Evolutionary conservation across 2,797 vertebrate species (phyloP).

Genomic region (Arctocebus calabarensis): DNA sequence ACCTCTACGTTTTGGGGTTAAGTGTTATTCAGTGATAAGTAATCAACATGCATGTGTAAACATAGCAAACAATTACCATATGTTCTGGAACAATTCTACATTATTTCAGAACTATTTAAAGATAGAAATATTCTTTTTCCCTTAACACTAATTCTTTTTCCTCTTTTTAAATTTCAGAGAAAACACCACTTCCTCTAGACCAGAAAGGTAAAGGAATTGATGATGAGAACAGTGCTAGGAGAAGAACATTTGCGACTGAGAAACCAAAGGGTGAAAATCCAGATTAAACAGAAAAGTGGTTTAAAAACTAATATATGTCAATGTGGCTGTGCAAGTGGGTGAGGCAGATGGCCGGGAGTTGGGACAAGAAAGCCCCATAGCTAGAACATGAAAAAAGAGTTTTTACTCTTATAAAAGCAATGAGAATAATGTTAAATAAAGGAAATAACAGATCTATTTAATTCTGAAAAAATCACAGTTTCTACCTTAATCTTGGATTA

Average conservation of each 20-base stretch:
- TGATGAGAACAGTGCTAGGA: not conserved
- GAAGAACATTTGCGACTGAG: not conserved
- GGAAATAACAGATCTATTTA: not conserved
- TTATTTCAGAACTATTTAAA: not conserved
- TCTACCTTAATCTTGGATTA: not conserved
- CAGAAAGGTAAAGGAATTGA: not conserved
- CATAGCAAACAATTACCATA: not conserved
- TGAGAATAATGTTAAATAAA: not conserved
- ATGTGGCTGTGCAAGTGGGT: not conserved
- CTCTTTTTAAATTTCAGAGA: not conserved
- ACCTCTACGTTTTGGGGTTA: not conserved
- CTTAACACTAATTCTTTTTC: not conserved
- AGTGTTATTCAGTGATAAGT: not conserved
- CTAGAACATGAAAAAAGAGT: accelerated
- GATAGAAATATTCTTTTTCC: not conserved
- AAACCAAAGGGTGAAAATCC: not conserved
- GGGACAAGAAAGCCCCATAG: not conserved
- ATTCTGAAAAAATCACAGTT: not conserved
- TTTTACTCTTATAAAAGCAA: not conserved
- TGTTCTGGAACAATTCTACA: not conserved
- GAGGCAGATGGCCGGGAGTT: too few species aligned
- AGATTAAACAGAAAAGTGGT: not conserved
- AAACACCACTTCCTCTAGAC: not conserved
- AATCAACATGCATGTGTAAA: not conserved
- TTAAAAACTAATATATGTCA: not conserved